Evolutionary conservation across 2,888 invertebrate genomes (phyloP).

Genomic region (Tortricodes alternella): DNA sequence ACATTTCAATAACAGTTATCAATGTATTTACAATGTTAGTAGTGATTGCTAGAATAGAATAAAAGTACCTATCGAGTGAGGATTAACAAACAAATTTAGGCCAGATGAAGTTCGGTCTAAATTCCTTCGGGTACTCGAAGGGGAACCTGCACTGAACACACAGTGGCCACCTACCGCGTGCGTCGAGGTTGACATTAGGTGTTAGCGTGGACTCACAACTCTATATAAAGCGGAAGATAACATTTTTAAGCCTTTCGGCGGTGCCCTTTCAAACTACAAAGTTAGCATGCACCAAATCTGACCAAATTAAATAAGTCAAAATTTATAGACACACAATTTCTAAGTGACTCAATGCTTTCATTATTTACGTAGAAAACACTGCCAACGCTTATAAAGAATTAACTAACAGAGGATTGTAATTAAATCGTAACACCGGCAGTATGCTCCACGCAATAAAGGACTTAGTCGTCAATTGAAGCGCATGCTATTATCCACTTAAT

Average conservation of each 20-base stretch:
- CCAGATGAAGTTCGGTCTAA: not conserved
- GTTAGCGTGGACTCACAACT: conserved; percentile 41
- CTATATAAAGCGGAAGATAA: conserved; percentile 22
- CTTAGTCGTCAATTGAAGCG: conserved; percentile 52
- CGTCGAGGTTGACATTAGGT: conserved; percentile 44
- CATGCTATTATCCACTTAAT: conserved; percentile 60
- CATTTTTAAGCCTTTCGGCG: conserved; percentile 21
- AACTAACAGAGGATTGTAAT: conserved; percentile 36
- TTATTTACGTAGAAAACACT: not conserved
- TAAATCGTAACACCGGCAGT: conserved; percentile 37
- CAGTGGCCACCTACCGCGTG: conserved; percentile 44
- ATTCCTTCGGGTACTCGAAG: too few relatives aligned
- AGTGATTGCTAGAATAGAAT: too few relatives aligned
- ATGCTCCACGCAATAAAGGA: conserved; percentile 37
- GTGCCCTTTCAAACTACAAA: conserved; percentile 8
- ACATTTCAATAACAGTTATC: too few relatives aligned
- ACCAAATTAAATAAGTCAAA: not conserved
- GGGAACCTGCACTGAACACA: conserved; percentile 31
- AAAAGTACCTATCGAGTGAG: too few relatives aligned
- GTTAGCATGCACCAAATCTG: not conserved
- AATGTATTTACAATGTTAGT: too few relatives aligned
- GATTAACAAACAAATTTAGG: not conserved
- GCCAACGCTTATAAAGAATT: not conserved
- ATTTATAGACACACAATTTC: not conserved
- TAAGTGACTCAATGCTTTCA: too few relatives aligned